Conservation (phyloP, 2,113 vertebrate genomes). For the Hippopotamus amphibius region DNA sequence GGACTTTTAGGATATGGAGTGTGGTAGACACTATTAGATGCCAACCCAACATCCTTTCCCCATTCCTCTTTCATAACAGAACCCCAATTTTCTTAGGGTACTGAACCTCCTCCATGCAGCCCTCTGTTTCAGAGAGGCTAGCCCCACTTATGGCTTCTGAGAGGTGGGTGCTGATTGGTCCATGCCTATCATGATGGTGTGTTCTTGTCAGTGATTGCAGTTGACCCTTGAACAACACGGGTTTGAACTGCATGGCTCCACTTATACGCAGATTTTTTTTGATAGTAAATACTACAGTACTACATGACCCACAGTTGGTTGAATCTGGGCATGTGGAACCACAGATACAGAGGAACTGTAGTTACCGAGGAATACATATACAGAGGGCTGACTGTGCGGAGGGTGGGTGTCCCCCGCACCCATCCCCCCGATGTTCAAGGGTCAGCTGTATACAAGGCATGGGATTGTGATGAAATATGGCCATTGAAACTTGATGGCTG, state of each 20-base stretch:
- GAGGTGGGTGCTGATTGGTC: not conserved
- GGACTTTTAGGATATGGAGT: not conserved
- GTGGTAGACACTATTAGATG: not conserved
- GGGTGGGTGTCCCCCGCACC: not conserved
- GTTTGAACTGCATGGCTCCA: not conserved
- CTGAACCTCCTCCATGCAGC: not conserved
- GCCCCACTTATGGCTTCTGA: not conserved
- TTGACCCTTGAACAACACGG: not conserved
- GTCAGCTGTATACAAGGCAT: not conserved
- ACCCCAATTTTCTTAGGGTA: not conserved
- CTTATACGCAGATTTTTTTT: not conserved
- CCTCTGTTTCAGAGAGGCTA: not conserved
- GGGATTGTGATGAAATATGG: not conserved
- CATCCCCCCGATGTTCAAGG: not conserved
- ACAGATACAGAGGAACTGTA: not conserved
- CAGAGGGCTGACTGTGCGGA: no score
- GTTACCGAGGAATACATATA: not conserved
- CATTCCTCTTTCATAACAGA: not conserved
- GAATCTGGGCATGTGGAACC: not conserved
- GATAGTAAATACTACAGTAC: not conserved
- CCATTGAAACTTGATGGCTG: not conserved
- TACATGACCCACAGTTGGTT: not conserved
- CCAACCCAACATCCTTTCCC: not conserved
- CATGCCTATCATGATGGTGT: not conserved
- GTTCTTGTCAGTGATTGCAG: not conserved